Evolutionary conservation across 1,140 invertebrate genomes (phyloP).

Genomic region (Drosophila ficusphila): DNA sequence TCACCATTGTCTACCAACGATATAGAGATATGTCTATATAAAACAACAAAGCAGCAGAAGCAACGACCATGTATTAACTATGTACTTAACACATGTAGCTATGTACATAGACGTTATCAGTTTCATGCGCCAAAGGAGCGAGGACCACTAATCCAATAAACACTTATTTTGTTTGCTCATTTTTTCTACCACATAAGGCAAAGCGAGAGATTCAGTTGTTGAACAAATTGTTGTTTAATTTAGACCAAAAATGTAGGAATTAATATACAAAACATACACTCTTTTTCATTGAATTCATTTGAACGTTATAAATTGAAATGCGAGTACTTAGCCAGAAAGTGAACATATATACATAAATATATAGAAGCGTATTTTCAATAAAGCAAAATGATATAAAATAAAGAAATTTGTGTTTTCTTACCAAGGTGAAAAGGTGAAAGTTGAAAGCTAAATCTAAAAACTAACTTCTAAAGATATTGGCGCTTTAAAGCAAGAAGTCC

Average conservation of each 20-base stretch:
- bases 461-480: neutral
- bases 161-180: slow-evolving; percentile 59
- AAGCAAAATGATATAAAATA: slow-evolving; percentile 63
- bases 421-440: neutral
- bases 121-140: slow-evolving; percentile 31
- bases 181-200: slow-evolving; percentile 45
- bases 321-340: slow-evolving; percentile 56
- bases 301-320: slow-evolving; percentile 55
- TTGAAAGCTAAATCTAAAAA: slow-evolving; percentile 7
- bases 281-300: slow-evolving; percentile 56
- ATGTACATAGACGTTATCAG: slow-evolving; percentile 34
- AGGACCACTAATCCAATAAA: slow-evolving; percentile 31
- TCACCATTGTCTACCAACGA: slow-evolving; percentile 47
- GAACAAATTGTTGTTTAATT: slow-evolving; percentile 70
- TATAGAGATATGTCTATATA: slow-evolving; percentile 17
- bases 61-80: slow-evolving; percentile 70
- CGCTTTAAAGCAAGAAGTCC: slow-evolving; percentile 61
- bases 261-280: slow-evolving; percentile 45
- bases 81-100: slow-evolving; percentile 61
- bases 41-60: neutral
- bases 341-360: slow-evolving; percentile 63
- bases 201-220: slow-evolving; percentile 58
- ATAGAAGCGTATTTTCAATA: slow-evolving; percentile 78
- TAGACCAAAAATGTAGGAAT: slow-evolving; percentile 57
- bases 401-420: slow-evolving; percentile 1